Evolutionary conservation across 2,113 vertebrate genomes (phyloP), one percentile per base, ranked within the genome.

Genomic region (Albula goreensis): DNA sequence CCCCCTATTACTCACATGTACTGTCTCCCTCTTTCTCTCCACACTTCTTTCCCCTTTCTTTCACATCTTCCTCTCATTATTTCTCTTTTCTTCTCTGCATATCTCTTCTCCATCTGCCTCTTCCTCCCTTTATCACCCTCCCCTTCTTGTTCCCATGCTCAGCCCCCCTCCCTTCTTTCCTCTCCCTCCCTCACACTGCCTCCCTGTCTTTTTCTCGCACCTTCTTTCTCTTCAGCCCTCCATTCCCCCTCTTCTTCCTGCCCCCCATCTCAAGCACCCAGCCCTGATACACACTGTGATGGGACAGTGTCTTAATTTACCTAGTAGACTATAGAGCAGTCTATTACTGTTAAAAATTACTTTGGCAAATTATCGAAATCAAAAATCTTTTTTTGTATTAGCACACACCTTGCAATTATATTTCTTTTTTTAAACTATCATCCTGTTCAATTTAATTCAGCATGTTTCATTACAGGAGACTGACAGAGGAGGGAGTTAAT

Each of bases 71-170:
- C 22, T 25, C n/a, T 74, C 70, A 74, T 22, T 66, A 60, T 12
- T 60, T 60, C 56, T 63, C 60, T 74, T 74, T 31, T 31, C 22
- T 9, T 31, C 70, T 74, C n/a, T 31, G 22, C n/a, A 31, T 74
- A 12, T 56, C 53, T 56, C 53, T 56, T 56, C 53, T 9, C 53
- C 70, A 31, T 74, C 70, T 74, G 22, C 70, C 70, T 74, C 70
- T 31, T 74, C 70, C 70, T 10, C n/a, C 70, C 19, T 48, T n/a
- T 12, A 22, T 53, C 25, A 53, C 70, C 48, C 49, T 63, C 70
- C 13, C 70, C 49, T 25, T 50, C 83, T 49, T 51, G 22, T 83
- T 50, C 49, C 41, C 81, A 87, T 90, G 89, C 80, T 90, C 52
- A 87, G 49, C 84, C 83, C 77, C 57, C 85, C 82, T 49, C 31